A percentile compares a stretch with the other conserved stretches of the same genome.
Evolutionary conservation across 2,113 vertebrate species (phyloP).

Genomic region (Myocastor coypus): DNA sequence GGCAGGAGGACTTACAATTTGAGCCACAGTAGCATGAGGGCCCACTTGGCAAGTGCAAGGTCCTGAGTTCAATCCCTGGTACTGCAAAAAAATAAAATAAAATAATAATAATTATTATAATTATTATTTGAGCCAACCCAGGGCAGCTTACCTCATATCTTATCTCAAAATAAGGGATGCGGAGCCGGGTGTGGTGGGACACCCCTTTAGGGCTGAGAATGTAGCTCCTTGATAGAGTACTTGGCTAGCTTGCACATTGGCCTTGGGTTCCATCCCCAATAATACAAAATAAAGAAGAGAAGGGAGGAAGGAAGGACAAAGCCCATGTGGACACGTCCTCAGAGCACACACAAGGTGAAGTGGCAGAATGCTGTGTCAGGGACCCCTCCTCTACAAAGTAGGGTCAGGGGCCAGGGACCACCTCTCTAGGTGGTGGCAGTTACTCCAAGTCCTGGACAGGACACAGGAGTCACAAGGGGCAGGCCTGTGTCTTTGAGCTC

Average conservation of each 20-base stretch:
- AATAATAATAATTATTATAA: neutral
- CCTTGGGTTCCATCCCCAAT: neutral
- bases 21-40: neutral
- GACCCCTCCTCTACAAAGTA: neutral
- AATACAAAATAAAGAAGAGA: neutral
- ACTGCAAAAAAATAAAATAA: too few species aligned
- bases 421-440: neutral
- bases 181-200: too few species aligned
- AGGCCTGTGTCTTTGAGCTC: neutral
- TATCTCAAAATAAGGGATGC: neutral
- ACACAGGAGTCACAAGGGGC: too few species aligned
- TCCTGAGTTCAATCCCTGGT: too few species aligned
- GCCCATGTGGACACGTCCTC: neutral
- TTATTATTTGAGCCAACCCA: neutral
- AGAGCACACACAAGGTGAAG: accelerated
- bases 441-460: neutral
- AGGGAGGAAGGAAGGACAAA: neutral
- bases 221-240: neutral
- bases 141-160: neutral
- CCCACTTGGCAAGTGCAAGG: too few species aligned
- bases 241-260: too few species aligned
- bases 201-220: neutral
- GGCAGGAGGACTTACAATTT: neutral
- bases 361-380: neutral
- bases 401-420: accelerated